Evolutionary conservation across 2,888 invertebrate genomes (phyloP), one percentile per base, ranked within the genome.

Genomic region (Lepidocyrtoides sp.): DNA sequence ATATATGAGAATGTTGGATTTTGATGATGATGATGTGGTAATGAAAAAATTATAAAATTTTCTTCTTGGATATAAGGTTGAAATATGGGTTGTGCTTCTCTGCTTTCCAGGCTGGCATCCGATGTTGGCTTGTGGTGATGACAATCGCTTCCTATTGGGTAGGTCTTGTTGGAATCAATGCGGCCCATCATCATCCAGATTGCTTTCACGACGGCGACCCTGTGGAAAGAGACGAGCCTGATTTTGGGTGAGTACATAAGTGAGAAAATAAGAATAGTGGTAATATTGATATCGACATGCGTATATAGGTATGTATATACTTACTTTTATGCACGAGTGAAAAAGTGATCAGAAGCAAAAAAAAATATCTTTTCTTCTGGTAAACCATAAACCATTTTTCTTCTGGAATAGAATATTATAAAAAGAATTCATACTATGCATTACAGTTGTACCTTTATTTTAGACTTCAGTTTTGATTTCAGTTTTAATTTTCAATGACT

Each of bases 161-260:
- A 94, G 96, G 95, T 14, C 93, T 96, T 0, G 96, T 97, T 88
- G 97, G 97, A 1, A 94, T 97, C 0, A 97, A 97, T 95, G 97
- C 97, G 0, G 97, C 97, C 0, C 98, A 98, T 94, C 97, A 98
- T 95, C 77, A 60, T 17, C 97, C 98, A 0, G 96, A 96, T 44
- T 97, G 94, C 72, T 94, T 94, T 69, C 95, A 95, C 87, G 94
- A 94, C 57, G 94, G 94, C 3, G 94, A 95, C 89, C 92, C 93
- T 32, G n/a, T 63, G 20, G 83, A 93, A 10, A 87, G 94, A 85
- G 63, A 82, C 5, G 93, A 94, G 20, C 93, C 94, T 29, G 95
- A 95, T 89, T 95, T 94, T 93, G 95, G 95, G 79, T 94, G 26
- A 93, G 89, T 60, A n/a, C 5, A 66, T 54, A 36, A 23, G 57